Evolutionary conservation across 1,140 invertebrate species (phyloP), one percentile per base, ranked within the genome.

Genomic region (Tetramorium parvispinum): DNA sequence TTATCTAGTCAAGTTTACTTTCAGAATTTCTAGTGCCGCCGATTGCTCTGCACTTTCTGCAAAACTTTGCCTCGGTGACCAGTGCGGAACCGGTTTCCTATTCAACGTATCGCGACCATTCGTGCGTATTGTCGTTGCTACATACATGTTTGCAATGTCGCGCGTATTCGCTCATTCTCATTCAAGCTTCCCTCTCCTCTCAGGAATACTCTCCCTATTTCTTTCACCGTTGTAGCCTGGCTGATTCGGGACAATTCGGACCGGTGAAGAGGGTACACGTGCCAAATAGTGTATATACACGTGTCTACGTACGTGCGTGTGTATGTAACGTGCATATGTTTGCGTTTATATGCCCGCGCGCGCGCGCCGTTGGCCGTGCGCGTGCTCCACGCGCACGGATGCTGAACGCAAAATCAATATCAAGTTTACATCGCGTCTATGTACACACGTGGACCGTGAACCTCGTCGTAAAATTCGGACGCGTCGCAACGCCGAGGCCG

Each of bases 351-450:
- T 59, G 63, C 66, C 65, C 59, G 63, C 57, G 59, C 63, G 59
- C 79, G 68, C 65, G 61, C 85, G 27, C 49, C 53, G 65, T 46
- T 65, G 71, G 73, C 18, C 21, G 77, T 86, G 87, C 88, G 70
- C 70, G 61, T 68, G 73, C 51, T 76, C 57, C 18, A 76, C 70
- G 68, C 65, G 83, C 63, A 66, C 87, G 91, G 92, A 93, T 92
- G 92, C 92, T 92, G 92, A 87, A 71, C 86, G 87, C 85, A 93
- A 93, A 93, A 93, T 93, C 92, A 93, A 93, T 93, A 93, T 79
- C 85, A 75, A 89, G 91, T 93, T 91, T 89, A 79, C 88, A 88
- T 90, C 88, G 87, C 90, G 82, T 89, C 68, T 85, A 86, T 75
- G 68, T 57, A 86, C 78, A 76, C 92, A 93, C 92, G 91, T 93